phyloP scores from a whole-genome alignment of 2,797 vertebrate species.

The Chromobotia macracanthus region DNA sequence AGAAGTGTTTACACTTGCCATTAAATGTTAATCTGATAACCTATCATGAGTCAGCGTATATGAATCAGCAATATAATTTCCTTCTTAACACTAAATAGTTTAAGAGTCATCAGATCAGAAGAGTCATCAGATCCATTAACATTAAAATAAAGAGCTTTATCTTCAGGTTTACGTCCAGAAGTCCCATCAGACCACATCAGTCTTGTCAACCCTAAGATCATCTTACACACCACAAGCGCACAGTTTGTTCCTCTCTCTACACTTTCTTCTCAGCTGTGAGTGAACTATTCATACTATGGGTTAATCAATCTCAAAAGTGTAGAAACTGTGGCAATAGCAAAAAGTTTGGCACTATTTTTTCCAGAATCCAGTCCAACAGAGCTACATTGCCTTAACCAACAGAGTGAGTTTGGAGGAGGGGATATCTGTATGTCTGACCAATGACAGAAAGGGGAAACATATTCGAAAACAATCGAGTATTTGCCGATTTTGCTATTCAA shows the following conservation, averaged over 20 bases:
- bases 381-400: too few species aligned
- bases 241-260: constrained; percentile 45
- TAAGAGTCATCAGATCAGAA: constrained; percentile 18
- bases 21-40: constrained; percentile 37
- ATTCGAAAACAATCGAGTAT: too few species aligned
- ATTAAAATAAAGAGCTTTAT: constrained; percentile 19
- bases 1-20: constrained; percentile 56
- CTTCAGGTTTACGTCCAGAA: constrained; percentile 43
- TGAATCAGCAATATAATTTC: constrained; percentile 13
- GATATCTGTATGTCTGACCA: too few species aligned
- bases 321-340: too few species aligned
- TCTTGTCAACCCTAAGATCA: constrained; percentile 59
- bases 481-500: not conserved
- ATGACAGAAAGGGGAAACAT: too few species aligned
- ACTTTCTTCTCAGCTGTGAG: too few species aligned
- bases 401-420: too few species aligned
- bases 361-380: too few species aligned
- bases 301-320: too few species aligned
- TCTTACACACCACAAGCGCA: constrained; percentile 69
- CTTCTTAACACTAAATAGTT: constrained; percentile 9
- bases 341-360: too few species aligned
- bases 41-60: constrained; percentile 8
- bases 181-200: constrained; percentile 54
- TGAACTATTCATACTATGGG: too few species aligned
- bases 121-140: constrained; percentile 15